A percentile compares a stretch with the other conserved stretches of the same genome.
Evolutionary conservation across 2,113 vertebrate genomes (phyloP).

Genomic region (Hassar affinis): DNA sequence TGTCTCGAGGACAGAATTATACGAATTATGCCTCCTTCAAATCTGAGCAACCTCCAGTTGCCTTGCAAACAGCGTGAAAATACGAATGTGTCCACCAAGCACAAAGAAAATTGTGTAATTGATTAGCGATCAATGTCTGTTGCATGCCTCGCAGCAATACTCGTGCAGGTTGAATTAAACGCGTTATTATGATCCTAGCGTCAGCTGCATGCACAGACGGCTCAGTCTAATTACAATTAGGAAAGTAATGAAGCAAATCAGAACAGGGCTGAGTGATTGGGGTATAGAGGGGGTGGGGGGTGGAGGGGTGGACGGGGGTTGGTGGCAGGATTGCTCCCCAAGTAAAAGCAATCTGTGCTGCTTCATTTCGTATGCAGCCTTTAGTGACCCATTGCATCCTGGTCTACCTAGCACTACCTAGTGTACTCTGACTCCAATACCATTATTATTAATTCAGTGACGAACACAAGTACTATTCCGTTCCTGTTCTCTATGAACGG

Average conservation of each 20-base stretch:
- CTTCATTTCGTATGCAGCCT: constrained; percentile 31
- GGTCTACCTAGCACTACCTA: background rate
- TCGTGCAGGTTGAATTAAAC: constrained; percentile 48
- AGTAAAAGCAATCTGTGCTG: constrained; percentile 46
- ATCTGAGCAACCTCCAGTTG: background rate
- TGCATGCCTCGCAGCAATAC: background rate
- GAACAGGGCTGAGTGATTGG: constrained; percentile 28
- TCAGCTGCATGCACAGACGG: constrained; percentile 43
- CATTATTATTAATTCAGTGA: background rate
- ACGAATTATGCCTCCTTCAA: background rate
- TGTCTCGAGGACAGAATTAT: background rate
- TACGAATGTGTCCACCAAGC: background rate
- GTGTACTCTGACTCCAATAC: no score
- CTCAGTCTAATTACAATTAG: constrained; percentile 38
- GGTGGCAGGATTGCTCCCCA: background rate
- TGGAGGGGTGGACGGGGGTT: no score
- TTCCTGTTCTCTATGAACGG: background rate
- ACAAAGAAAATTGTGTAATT: background rate
- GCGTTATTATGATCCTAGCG: constrained; percentile 31
- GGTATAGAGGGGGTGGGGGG: no score
- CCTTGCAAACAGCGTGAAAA: background rate
- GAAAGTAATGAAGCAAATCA: constrained; percentile 39
- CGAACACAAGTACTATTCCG: background rate
- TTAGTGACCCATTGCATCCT: constrained; percentile 31
- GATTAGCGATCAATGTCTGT: constrained; percentile 2